Base-by-base conservation (phyloP, 2,113 vertebrate genomes). In the Micronisus gabar region DNA sequence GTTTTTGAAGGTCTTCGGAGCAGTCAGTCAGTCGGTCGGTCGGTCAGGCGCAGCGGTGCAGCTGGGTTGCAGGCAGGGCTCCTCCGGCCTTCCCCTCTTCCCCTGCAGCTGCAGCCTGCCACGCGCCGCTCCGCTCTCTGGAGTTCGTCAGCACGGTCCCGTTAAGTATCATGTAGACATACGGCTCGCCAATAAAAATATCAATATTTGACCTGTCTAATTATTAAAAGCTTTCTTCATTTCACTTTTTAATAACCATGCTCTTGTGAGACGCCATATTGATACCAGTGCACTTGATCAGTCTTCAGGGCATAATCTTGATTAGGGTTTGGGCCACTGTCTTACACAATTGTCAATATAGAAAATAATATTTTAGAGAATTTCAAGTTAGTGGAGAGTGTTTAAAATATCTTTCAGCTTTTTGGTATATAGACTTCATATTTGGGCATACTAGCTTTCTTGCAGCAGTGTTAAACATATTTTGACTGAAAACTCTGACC, bases 1-100 rank as follows among this genome's bases (percentile, higher is more conserved):
- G 55, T 22, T 52, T 65, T 63, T 15, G 9, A 58, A 78, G 55
- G 36, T 66, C 30, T 84, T 61, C 15, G 8, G n/a, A 20, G 38
- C 73, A 41, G 52, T 2, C 50, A 2, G 48, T 1, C 48, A 4
- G 48, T 19, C 45, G 1, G 43, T 1, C 47, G 2, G 48, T 14
- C 23, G 14, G 48, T 15, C 50, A 2, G n/a, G n/a, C 3, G 1
- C 63, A 61, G 55, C 1, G 4, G 11, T 47, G 47, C 45, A 71
- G 40, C 40, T 65, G 66, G 26, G 36, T 45, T 17, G 20, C 20
- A 52, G 72, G 50, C 47, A 50, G 38, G 40, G 21, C n/a, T 68
- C 16, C 47, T 86, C 7, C 0, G 4, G 48, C 38, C 48, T 84
- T 79, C 11, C 8, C 6, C 18, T 66, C 18, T 45, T 85, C 10